Evolutionary conservation across 2,797 vertebrate genomes (phyloP).

Genomic region (Monodelphis domestica): DNA sequence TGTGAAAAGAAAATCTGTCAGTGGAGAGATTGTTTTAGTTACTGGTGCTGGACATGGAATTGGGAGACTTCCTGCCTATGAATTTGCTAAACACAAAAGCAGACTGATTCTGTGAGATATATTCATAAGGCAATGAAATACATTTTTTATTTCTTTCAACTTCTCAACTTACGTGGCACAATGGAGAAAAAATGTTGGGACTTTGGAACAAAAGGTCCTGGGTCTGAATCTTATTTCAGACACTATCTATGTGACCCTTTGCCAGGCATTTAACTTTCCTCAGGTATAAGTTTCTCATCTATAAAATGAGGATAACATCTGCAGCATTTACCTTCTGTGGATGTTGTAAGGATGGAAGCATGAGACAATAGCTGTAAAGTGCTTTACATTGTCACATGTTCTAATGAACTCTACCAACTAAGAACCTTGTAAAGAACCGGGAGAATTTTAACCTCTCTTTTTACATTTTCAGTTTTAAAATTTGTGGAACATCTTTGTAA

Average conservation of each 20-base stretch:
- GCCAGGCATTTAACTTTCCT: background rate
- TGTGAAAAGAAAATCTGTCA: constrained; percentile 70
- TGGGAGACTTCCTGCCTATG: constrained; percentile 71
- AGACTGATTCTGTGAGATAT: constrained; percentile 79
- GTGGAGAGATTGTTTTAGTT: constrained; percentile 75
- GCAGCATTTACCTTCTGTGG: background rate
- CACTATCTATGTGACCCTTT: background rate
- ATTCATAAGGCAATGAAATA: constrained; percentile 77
- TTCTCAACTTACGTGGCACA: background rate
- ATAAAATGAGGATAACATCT: background rate
- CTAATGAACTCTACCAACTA: background rate
- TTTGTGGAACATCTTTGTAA: background rate
- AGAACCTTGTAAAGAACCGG: background rate
- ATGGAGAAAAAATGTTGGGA: background rate
- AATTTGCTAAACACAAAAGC: constrained; percentile 76
- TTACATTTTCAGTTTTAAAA: constrained; percentile 17
- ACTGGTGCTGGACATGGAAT: constrained; percentile 76
- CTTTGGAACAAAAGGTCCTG: background rate
- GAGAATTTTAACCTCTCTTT: background rate
- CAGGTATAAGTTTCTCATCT: background rate
- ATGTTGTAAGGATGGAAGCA: background rate
- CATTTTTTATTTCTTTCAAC: background rate
- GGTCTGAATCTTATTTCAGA: background rate
- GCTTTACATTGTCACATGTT: background rate
- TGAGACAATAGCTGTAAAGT: background rate